Evolutionary conservation across 2,113 vertebrate genomes (phyloP).

Genomic region (Tragelaphus imberbis): DNA sequence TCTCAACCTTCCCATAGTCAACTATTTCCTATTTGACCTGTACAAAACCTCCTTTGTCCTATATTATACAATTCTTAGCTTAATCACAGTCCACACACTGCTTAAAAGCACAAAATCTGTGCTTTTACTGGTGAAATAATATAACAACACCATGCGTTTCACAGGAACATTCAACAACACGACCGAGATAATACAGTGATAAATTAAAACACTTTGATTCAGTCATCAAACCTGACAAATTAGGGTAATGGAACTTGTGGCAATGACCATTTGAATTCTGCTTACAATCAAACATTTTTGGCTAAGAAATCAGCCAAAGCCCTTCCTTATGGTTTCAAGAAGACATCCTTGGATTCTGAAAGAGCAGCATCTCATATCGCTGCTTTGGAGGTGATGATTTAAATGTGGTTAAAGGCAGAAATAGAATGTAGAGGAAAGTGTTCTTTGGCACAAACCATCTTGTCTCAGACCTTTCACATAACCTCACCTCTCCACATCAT

Average conservation of each 20-base stretch:
- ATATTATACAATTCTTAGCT: neutral
- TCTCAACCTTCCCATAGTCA: neutral
- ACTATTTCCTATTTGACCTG: neutral
- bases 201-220: neutral
- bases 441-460: neutral
- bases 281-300: neutral
- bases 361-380: neutral
- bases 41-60: neutral
- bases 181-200: neutral
- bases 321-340: neutral
- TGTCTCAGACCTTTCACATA: neutral
- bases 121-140: neutral
- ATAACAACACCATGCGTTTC: neutral
- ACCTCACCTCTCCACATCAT: neutral
- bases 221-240: neutral
- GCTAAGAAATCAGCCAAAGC: neutral
- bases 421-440: neutral
- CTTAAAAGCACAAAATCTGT: neutral
- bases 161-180: neutral
- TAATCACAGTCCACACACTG: neutral
- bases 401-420: neutral
- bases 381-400: neutral
- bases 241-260: neutral
- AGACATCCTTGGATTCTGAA: neutral
- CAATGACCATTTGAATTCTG: neutral